phyloP scores from a whole-genome alignment of 2,888 invertebrate species.

The Clepsis dumicolana region DNA sequence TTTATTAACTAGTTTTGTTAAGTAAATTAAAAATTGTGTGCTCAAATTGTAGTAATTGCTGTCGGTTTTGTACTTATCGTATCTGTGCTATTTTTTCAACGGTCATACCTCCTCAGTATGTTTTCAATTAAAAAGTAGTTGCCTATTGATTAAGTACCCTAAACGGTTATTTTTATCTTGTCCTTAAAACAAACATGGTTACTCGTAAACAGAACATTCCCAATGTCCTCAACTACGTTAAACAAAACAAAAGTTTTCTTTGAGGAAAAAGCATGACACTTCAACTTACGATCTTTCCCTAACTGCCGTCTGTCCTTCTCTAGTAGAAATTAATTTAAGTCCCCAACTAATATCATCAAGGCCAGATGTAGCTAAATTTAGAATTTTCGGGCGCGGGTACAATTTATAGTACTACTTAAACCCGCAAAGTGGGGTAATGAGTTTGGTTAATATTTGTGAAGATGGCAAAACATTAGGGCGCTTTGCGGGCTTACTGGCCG shows the following conservation, averaged over 20 bases:
- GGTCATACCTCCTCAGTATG: no score
- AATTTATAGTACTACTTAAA: slow-evolving; percentile 40
- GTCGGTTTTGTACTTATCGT: no score
- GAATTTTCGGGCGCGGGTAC: slow-evolving; percentile 37
- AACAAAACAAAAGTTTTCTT: neutral
- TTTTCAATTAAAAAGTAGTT: no score
- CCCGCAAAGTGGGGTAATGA: slow-evolving; percentile 32
- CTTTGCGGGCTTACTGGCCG: slow-evolving; percentile 16
- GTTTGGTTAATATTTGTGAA: slow-evolving; percentile 37
- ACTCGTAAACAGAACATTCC: no score
- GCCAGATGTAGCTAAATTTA: slow-evolving; percentile 41
- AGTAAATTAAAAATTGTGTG: no score
- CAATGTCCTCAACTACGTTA: no score
- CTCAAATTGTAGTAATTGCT: no score
- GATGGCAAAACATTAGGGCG: slow-evolving; percentile 30
- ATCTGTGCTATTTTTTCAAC: no score
- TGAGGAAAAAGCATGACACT: neutral
- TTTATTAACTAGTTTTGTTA: no score
- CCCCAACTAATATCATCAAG: slow-evolving; percentile 36
- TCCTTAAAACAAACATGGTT: no score
- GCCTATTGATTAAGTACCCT: no score
- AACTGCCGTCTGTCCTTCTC: slow-evolving; percentile 1
- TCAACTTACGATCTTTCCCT: neutral
- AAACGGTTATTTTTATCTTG: no score
- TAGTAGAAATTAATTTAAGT: slow-evolving; percentile 38